A percentile compares a stretch with the other conserved stretches of the same genome.
phyloP scores from a whole-genome alignment of 2,797 vertebrate genomes.

The Sebastes dallii region DNA sequence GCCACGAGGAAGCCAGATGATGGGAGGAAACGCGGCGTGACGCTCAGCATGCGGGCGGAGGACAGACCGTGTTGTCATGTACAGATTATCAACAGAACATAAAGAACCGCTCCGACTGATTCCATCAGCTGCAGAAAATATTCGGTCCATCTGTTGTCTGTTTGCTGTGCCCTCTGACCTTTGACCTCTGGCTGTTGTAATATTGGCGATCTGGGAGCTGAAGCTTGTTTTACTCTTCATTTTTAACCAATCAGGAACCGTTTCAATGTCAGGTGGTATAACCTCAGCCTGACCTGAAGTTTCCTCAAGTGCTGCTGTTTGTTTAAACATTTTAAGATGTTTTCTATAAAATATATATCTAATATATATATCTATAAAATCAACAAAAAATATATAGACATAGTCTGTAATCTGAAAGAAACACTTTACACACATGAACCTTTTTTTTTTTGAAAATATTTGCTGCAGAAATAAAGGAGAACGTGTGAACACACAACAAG shows the following conservation, averaged over 20 bases:
- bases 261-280: neutral
- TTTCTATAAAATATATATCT: neutral
- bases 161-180: slow-evolving; percentile 32
- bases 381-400: neutral
- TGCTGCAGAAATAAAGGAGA: neutral
- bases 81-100: neutral
- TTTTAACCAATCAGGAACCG: neutral
- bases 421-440: neutral
- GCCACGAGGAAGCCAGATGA: slow-evolving; percentile 72
- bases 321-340: neutral
- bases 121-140: neutral
- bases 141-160: slow-evolving; percentile 33
- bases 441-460: neutral
- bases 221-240: neutral
- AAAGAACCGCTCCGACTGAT: neutral
- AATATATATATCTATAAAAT: no score
- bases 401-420: neutral
- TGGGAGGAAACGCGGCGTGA: slow-evolving; percentile 34
- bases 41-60: neutral
- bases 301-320: neutral
- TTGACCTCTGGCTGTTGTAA: slow-evolving; percentile 15
- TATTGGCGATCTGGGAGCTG: neutral
- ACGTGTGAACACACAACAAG: neutral
- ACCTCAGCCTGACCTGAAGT: neutral
- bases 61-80: neutral